Percentiles rank a stretch among this genome's conserved stretches.
phyloP scores from a whole-genome alignment of 2,113 vertebrate genomes.

The Ploceus nigricollis region DNA sequence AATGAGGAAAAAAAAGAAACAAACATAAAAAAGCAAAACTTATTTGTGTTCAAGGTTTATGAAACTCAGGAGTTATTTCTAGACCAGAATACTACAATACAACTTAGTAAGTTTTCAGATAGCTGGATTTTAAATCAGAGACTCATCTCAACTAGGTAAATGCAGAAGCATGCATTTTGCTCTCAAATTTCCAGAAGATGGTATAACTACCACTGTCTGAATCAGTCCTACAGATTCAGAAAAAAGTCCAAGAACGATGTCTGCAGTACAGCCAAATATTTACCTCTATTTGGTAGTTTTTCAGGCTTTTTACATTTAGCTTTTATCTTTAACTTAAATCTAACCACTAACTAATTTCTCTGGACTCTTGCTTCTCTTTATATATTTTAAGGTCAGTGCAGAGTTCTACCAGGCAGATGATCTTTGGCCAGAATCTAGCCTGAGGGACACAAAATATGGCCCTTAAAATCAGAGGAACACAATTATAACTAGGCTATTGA shows the following conservation, averaged over 20 bases:
- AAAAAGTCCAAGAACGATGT: not conserved
- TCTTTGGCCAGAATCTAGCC: not conserved
- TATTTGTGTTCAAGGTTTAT: not conserved
- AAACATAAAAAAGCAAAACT: not conserved
- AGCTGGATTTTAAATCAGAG: not conserved
- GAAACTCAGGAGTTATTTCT: not conserved
- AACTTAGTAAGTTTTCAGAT: not conserved
- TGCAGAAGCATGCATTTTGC: rapidly evolving
- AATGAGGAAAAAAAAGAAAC: not conserved
- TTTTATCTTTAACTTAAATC: not conserved
- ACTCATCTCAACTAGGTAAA: not conserved
- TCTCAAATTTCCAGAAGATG: not conserved
- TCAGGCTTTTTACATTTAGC: not conserved
- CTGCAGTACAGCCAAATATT: not conserved
- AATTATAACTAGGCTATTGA: not conserved
- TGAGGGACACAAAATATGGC: not conserved
- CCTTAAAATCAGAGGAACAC: not conserved
- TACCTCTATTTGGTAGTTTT: not conserved
- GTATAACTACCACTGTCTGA: not conserved
- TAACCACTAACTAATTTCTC: not conserved
- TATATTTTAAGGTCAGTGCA: not conserved
- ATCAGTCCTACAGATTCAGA: not conserved
- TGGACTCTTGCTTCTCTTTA: not conserved
- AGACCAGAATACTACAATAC: not conserved
- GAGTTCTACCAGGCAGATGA: not conserved